phyloP scores from a whole-genome alignment of 1,140 invertebrate genomes.

The Oryctes rhinoceros region DNA sequence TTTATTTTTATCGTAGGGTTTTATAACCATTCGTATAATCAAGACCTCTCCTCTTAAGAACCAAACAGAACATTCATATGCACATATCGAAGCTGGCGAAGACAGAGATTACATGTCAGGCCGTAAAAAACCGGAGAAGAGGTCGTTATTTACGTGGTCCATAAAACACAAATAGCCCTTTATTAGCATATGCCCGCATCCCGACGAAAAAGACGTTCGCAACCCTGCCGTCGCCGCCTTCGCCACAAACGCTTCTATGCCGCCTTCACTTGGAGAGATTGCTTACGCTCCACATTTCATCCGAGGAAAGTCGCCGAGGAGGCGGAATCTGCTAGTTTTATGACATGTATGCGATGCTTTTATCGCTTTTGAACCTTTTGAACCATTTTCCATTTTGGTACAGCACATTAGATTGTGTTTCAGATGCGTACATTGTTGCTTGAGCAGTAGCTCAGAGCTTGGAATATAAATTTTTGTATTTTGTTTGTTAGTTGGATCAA shows the following conservation, averaged over 20 bases:
- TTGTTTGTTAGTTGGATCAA: too few species aligned
- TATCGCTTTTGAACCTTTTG: slow-evolving; percentile 43
- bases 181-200: slow-evolving; percentile 49
- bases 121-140: slow-evolving; percentile 24
- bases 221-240: background rate
- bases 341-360: slow-evolving; percentile 44
- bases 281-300: slow-evolving; percentile 46
- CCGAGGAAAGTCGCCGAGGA: slow-evolving; percentile 45
- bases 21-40: slow-evolving; percentile 18
- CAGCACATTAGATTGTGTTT: background rate
- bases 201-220: slow-evolving; percentile 32
- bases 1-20: slow-evolving; percentile 15
- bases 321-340: slow-evolving; percentile 47
- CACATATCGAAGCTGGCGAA: slow-evolving; percentile 10
- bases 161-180: slow-evolving; percentile 49
- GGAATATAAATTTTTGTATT: too few species aligned
- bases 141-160: slow-evolving; percentile 48
- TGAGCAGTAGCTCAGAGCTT: background rate
- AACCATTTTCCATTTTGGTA: slow-evolving; percentile 35
- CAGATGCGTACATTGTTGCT: background rate
- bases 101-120: slow-evolving; percentile 29
- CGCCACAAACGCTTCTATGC: background rate
- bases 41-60: background rate
- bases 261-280: slow-evolving; percentile 31
- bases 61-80: slow-evolving; percentile 24